Conservation (phyloP, 2,113 vertebrate species). For the Mandrillus leucophaeus region DNA sequence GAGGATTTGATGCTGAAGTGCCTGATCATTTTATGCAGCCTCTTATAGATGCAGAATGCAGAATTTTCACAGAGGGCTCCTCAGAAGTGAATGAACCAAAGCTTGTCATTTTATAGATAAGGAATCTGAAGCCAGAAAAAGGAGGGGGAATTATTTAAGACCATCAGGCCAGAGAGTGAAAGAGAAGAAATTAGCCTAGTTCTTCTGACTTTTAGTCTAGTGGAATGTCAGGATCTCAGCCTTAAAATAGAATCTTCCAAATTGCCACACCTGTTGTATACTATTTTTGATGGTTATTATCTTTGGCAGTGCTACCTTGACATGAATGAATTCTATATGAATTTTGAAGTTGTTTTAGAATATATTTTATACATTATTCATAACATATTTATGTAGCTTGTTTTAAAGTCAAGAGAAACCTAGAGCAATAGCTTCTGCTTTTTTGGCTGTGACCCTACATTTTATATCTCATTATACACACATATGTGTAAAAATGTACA, state of each 20-base stretch:
- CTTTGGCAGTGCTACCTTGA: constrained; percentile 47
- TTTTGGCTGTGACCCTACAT: constrained; percentile 57
- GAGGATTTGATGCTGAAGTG: background rate
- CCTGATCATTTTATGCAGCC: background rate
- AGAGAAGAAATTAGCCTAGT: background rate
- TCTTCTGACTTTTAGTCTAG: background rate
- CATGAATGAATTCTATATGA: constrained; percentile 55
- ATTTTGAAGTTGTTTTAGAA: constrained; percentile 60
- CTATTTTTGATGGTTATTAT: constrained; percentile 54
- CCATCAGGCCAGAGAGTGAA: background rate
- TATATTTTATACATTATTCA: constrained; percentile 74
- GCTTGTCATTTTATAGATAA: background rate
- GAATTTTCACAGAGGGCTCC: background rate
- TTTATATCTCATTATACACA: constrained; percentile 60
- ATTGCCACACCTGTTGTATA: constrained; percentile 7
- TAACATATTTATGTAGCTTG: constrained; percentile 46
- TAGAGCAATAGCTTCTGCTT: constrained; percentile 54
- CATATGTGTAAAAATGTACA: background rate
- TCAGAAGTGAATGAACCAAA: background rate
- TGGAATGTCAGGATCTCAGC: background rate
- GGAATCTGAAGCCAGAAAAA: background rate
- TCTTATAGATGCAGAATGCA: background rate
- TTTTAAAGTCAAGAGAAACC: constrained; percentile 57
- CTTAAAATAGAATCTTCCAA: background rate
- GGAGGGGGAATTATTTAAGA: background rate